These are phyloP conservation scores for Artemia franciscana DNA, from an alignment of 1,140 invertebrate species.

Conservation along the genomic window DNA sequence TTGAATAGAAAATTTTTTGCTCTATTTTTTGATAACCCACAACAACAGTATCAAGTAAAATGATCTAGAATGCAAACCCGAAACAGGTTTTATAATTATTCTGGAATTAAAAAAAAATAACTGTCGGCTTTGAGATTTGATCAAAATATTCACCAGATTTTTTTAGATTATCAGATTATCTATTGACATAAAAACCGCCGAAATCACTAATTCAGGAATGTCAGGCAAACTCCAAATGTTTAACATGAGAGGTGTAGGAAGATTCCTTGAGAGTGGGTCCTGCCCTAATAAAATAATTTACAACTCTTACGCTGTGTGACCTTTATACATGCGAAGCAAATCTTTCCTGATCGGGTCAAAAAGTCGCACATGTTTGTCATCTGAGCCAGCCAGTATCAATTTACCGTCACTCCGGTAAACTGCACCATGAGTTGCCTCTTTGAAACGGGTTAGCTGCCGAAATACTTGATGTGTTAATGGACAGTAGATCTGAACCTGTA, in stretches of 20 bases:
- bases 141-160: not conserved
- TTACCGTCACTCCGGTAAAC: conserved; percentile 63
- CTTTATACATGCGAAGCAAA: conserved; percentile 41
- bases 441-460: conserved; percentile 64
- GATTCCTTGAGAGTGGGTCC: no score
- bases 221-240: no score
- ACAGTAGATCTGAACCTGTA: conserved; percentile 60
- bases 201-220: no score
- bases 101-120: no score
- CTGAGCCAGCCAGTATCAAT: conserved; percentile 59
- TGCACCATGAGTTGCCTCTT: conserved; percentile 60
- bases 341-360: conserved; percentile 64
- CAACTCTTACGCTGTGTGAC: conserved; percentile 34
- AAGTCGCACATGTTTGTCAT: conserved; percentile 60
- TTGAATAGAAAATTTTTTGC: no score
- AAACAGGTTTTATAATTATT: no score
- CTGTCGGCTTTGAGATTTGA: no score
- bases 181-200: no score
- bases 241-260: no score
- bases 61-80: not conserved
- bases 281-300: conserved; percentile 5
- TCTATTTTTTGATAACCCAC: no score
- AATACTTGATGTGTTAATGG: conserved; percentile 56
- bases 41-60: not conserved
- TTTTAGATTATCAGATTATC: not conserved